These are phyloP conservation scores for Phyllotreta cruciferae DNA, from an alignment of 2,888 invertebrate genomes.

Conservation along the genomic window DNA sequence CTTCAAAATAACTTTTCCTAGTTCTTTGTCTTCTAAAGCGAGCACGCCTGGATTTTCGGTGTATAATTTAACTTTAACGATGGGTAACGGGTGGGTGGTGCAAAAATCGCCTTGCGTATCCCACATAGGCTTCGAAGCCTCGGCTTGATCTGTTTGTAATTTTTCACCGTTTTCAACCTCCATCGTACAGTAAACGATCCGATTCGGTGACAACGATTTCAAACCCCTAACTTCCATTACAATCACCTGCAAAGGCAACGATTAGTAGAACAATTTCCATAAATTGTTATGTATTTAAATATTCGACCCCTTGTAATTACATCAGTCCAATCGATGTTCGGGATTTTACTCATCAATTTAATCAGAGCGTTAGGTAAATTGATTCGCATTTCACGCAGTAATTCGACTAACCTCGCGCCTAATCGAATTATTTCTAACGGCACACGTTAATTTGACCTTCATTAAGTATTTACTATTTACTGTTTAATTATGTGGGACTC, in stretches of 20 bases:
- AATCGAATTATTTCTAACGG: no score
- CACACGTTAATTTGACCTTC: no score
- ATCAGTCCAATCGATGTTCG: no score
- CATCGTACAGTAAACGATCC: conserved; percentile 99
- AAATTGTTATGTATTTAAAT: no score
- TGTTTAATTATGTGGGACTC: no score
- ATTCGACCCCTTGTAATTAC: no score
- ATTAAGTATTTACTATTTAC: no score
- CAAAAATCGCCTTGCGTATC: conserved; percentile 99
- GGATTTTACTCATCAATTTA: no score
- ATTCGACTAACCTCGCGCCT: no score
- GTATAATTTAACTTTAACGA: conserved; percentile 96
- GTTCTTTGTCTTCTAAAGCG: conserved; percentile 97
- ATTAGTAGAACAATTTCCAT: conserved; percentile 30
- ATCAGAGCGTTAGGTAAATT: no score
- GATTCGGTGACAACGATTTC: conserved; percentile 94
- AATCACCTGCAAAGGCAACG: conserved; percentile 74
- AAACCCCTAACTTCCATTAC: conserved; percentile 99
- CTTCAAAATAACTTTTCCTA: conserved; percentile 89
- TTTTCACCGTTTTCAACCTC: conserved; percentile 99
- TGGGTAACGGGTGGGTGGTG: conserved; percentile 95
- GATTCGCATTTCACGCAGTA: no score
- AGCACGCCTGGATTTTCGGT: conserved; percentile 97
- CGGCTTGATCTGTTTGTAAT: conserved; percentile 98
- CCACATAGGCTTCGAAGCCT: conserved; percentile 99